Conservation (phyloP, 2,797 vertebrate genomes). For the Pristis pectinata region DNA sequence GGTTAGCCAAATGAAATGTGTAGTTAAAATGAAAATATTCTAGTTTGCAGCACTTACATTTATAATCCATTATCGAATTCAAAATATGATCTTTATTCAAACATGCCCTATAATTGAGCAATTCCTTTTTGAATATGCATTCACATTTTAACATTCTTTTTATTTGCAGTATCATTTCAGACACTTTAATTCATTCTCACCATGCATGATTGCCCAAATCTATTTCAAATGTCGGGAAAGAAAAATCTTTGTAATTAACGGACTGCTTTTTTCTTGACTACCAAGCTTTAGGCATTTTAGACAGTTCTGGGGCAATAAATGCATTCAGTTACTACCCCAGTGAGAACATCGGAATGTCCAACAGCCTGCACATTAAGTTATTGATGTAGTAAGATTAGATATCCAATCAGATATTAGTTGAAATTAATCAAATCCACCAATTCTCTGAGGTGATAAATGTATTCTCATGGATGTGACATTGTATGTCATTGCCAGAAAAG, state of each 20-base stretch:
- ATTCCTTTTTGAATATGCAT: slow-evolving; percentile 53
- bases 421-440: background rate
- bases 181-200: slow-evolving; percentile 59
- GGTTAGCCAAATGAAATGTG: background rate
- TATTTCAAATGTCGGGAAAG: slow-evolving; percentile 63
- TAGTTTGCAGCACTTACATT: background rate
- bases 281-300: background rate
- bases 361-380: background rate
- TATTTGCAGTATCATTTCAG: slow-evolving; percentile 70
- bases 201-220: slow-evolving; percentile 63
- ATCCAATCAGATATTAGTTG: background rate
- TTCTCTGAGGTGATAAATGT: background rate
- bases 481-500: background rate
- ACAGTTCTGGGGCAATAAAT: background rate
- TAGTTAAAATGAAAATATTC: slow-evolving; percentile 13
- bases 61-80: slow-evolving; percentile 20
- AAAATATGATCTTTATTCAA: slow-evolving; percentile 22
- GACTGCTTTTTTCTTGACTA: background rate
- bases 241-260: slow-evolving; percentile 68
- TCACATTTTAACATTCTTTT: slow-evolving; percentile 56
- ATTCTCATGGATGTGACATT: background rate
- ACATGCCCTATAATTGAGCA: slow-evolving; percentile 16
- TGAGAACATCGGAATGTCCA: background rate
- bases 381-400: background rate
- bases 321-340: background rate